Conservation (phyloP, 1,140 invertebrate genomes). For the Cephus cinctus region DNA sequence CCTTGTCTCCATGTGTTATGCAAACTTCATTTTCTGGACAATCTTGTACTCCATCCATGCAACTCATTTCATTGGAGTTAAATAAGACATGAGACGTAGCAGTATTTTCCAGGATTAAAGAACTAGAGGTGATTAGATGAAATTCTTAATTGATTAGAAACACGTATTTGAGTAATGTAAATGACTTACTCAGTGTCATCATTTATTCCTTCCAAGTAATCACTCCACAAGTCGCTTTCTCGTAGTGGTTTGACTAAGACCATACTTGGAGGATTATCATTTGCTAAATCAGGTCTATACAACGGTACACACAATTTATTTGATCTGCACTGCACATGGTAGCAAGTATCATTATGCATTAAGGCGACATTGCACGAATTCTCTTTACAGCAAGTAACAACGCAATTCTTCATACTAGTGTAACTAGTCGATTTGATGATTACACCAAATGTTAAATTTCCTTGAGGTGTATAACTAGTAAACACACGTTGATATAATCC, state of each 20-base stretch:
- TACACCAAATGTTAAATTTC: slow-evolving; percentile 62
- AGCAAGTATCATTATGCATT: slow-evolving; percentile 73
- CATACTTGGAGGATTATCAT: slow-evolving; percentile 67
- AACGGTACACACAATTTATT: slow-evolving; percentile 71
- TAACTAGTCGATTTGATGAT: slow-evolving; percentile 61
- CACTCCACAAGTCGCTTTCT: slow-evolving; percentile 56
- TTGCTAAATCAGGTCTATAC: slow-evolving; percentile 56
- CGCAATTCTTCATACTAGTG: slow-evolving; percentile 64
- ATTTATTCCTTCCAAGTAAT: slow-evolving; percentile 48
- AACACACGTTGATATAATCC: slow-evolving; percentile 41
- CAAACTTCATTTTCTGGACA: slow-evolving; percentile 69
- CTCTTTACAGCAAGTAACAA: slow-evolving; percentile 70
- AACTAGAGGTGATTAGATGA: slow-evolving; percentile 18
- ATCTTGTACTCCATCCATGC: slow-evolving; percentile 49
- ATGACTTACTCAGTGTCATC: slow-evolving; percentile 32
- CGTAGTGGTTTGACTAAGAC: slow-evolving; percentile 72
- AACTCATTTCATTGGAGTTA: slow-evolving; percentile 50
- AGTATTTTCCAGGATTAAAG: slow-evolving; percentile 51
- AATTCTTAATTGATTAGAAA: slow-evolving; percentile 7
- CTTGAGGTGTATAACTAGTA: slow-evolving; percentile 48
- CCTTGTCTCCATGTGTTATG: slow-evolving; percentile 58
- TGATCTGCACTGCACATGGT: slow-evolving; percentile 69
- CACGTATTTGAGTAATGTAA: slow-evolving; percentile 27
- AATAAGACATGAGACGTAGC: slow-evolving; percentile 40
- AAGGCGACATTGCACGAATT: slow-evolving; percentile 76